Evolutionary conservation across 2,888 invertebrate species (phyloP).

Genomic region (Dasysyrphus tricinctus): DNA sequence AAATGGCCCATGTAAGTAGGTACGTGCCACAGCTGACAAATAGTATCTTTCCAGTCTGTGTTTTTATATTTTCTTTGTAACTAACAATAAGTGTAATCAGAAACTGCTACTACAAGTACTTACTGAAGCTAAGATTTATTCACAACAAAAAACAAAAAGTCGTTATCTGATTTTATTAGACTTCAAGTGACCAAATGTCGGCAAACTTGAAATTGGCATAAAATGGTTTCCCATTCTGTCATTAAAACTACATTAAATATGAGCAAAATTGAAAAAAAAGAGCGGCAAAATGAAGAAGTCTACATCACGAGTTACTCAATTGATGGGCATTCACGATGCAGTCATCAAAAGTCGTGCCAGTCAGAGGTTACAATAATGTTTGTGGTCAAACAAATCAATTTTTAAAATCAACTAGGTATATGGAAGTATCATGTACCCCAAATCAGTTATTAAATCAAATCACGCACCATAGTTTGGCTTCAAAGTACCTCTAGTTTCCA

Average conservation of each 20-base stretch:
- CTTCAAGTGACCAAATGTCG: neutral
- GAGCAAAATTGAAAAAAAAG: neutral
- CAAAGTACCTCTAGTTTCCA: slow-evolving; percentile 26
- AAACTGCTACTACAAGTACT: too few relatives aligned
- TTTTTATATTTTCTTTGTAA: too few relatives aligned
- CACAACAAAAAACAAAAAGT: neutral
- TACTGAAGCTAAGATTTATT: too few relatives aligned
- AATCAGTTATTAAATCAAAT: slow-evolving; percentile 53
- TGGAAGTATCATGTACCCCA: slow-evolving; percentile 2
- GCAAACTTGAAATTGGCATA: neutral
- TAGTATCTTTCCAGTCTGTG: too few relatives aligned
- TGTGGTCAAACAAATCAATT: slow-evolving; percentile 60
- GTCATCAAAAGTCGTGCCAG: slow-evolving; percentile 40
- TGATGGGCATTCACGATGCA: slow-evolving; percentile 27
- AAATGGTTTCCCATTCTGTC: neutral
- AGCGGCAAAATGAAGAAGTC: slow-evolving; percentile 1
- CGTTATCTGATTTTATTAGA: neutral
- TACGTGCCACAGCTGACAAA: too few relatives aligned
- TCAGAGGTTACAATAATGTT: slow-evolving; percentile 45
- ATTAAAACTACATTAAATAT: neutral
- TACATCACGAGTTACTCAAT: slow-evolving; percentile 4
- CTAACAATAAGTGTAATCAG: too few relatives aligned
- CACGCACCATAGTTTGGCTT: slow-evolving; percentile 55
- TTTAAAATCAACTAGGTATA: slow-evolving; percentile 24
- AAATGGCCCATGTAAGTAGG: too few relatives aligned